Conservation (phyloP, 1,140 invertebrate genomes). For the Metopolophium dirhodum region DNA sequence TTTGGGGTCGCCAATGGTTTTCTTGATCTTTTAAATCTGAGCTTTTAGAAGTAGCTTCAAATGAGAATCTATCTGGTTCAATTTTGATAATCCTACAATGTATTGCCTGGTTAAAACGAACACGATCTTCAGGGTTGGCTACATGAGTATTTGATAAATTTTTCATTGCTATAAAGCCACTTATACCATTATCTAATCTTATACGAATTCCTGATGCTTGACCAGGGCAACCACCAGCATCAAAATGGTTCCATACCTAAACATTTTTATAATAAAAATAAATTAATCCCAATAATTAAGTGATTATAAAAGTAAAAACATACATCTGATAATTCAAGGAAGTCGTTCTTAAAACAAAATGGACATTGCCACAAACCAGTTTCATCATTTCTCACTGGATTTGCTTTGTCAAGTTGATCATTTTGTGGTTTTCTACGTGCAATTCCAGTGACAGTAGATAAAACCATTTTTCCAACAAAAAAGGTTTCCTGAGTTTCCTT, state of each 20-base stretch:
- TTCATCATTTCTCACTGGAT: conserved; percentile 92
- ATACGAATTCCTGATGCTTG: conserved; percentile 91
- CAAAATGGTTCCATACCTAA: conserved; percentile 96
- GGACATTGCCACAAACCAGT: conserved; percentile 96
- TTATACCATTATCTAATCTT: conserved; percentile 91
- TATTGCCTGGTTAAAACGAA: conserved; percentile 84
- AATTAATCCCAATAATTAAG: conserved; percentile 6
- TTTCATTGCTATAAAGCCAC: conserved; percentile 93
- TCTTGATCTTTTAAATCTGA: conserved; percentile 93
- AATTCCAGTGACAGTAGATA: conserved; percentile 77
- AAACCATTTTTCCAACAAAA: conserved; percentile 87
- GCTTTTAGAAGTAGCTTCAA: conserved; percentile 92
- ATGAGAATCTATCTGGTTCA: conserved; percentile 91
- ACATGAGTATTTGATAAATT: conserved; percentile 95
- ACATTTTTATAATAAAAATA: conserved; percentile 46
- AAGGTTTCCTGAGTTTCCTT: conserved; percentile 97
- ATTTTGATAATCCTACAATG: conserved; percentile 95
- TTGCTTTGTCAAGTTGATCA: conserved; percentile 93
- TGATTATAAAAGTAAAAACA: conserved; percentile 51
- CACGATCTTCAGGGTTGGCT: conserved; percentile 89
- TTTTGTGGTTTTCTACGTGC: conserved; percentile 87
- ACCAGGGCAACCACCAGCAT: conserved; percentile 92
- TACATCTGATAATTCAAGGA: conserved; percentile 91
- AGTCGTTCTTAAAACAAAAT: conserved; percentile 95
- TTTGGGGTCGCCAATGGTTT: conserved; percentile 85